Evolutionary conservation across 35 echinoderm and acorn worm species (phyloP).

Genomic region (Patiria miniata): DNA sequence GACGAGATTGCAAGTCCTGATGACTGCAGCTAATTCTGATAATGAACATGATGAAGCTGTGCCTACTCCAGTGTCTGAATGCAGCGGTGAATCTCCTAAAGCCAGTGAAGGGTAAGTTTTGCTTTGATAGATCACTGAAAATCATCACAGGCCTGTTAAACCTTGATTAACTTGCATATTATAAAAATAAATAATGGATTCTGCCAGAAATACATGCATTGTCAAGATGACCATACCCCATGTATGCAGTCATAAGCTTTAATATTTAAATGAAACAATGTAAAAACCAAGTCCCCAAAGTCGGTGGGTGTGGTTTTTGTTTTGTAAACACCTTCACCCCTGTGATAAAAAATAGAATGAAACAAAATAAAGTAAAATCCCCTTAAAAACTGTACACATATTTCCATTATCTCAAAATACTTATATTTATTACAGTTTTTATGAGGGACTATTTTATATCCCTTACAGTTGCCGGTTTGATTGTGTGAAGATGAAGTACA

Average conservation of each 20-base stretch:
- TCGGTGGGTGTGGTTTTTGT: background rate
- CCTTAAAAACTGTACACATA: background rate
- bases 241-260: background rate
- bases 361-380: background rate
- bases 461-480: background rate
- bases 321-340: background rate
- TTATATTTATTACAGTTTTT: background rate
- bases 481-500: background rate
- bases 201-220: background rate
- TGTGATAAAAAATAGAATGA: background rate
- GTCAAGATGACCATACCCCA: background rate
- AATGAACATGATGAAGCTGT: conserved; percentile 10
- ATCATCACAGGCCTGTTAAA: background rate
- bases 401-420: background rate
- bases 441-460: background rate
- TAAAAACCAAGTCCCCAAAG: background rate
- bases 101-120: conserved; percentile 22
- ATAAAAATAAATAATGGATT: background rate
- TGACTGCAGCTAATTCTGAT: background rate
- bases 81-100: conserved; percentile 2
- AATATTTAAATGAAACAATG: background rate
- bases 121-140: background rate
- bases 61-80: background rate
- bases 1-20: conserved; percentile 23
- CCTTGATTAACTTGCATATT: too few relatives aligned